Evolutionary conservation across 2,888 invertebrate genomes (phyloP).

Genomic region (Philopedon plagiatum): DNA sequence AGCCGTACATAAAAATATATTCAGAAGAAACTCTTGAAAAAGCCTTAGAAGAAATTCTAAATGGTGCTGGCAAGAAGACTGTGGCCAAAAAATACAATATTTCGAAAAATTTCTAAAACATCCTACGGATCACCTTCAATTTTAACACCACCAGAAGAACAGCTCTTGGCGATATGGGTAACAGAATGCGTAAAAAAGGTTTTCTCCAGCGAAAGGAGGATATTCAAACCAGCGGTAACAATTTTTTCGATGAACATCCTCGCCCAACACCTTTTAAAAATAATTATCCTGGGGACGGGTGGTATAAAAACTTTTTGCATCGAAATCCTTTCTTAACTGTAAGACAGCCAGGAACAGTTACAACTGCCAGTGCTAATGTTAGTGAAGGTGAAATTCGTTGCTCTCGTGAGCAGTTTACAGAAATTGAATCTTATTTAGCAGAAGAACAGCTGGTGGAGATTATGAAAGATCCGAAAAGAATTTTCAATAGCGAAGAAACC

Average conservation of each 20-base stretch:
- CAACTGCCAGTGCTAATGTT: conserved; percentile 55
- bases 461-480: too few species aligned
- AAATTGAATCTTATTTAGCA: conserved; percentile 52
- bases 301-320: conserved; percentile 55
- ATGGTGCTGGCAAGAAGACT: conserved; percentile 25
- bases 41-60: conserved; percentile 24
- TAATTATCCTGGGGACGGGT: conserved; percentile 56
- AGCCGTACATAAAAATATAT: conserved; percentile 18
- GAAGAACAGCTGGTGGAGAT: too few species aligned
- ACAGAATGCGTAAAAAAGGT: conserved; percentile 60
- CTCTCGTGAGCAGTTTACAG: conserved; percentile 55
- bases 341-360: conserved; percentile 56
- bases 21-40: conserved; percentile 15
- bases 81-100: conserved; percentile 24
- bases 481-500: too few species aligned
- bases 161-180: conserved; percentile 16
- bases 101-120: conserved; percentile 24
- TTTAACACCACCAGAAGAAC: conserved; percentile 43
- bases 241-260: conserved; percentile 38
- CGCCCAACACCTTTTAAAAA: conserved; percentile 43
- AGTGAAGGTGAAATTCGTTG: conserved; percentile 56
- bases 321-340: conserved; percentile 54
- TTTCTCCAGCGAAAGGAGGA: conserved; percentile 55
- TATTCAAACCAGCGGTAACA: conserved; percentile 40
- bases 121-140: conserved; percentile 27